A percentile compares a stretch with the other conserved stretches of the same genome.
phyloP scores from a whole-genome alignment of 1,140 invertebrate species.

The Gryon sp. region DNA sequence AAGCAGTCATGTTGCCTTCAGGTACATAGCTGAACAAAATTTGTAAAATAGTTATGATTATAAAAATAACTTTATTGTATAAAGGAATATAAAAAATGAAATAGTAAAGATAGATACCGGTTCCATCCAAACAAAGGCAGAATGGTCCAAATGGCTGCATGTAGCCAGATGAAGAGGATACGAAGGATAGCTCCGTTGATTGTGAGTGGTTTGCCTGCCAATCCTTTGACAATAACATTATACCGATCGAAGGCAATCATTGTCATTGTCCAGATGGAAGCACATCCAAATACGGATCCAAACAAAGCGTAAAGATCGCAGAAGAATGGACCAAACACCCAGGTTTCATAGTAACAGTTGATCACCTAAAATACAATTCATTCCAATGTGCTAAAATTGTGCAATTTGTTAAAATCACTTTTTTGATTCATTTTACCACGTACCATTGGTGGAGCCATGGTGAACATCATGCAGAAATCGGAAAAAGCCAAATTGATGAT shows the following conservation, averaged over 20 bases:
- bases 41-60: slow-evolving; percentile 88
- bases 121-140: slow-evolving; percentile 86
- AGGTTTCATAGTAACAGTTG: slow-evolving; percentile 92
- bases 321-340: slow-evolving; percentile 89
- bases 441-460: slow-evolving; percentile 90
- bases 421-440: no score
- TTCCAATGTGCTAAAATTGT: background rate
- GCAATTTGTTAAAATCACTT: no score
- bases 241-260: slow-evolving; percentile 91
- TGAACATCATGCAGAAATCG: slow-evolving; percentile 93
- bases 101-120: slow-evolving; percentile 77
- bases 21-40: slow-evolving; percentile 87
- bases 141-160: slow-evolving; percentile 85
- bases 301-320: slow-evolving; percentile 90
- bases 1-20: slow-evolving; percentile 92
- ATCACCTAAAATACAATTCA: slow-evolving; percentile 78
- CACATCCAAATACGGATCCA: slow-evolving; percentile 89
- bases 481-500: slow-evolving; percentile 93
- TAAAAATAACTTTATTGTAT: no score
- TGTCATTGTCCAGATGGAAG: slow-evolving; percentile 91
- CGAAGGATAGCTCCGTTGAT: slow-evolving; percentile 84
- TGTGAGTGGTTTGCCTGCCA: slow-evolving; percentile 86
- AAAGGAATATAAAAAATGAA: background rate
- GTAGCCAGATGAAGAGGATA: slow-evolving; percentile 86
- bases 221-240: slow-evolving; percentile 91